phyloP scores from a whole-genome alignment of 1,140 invertebrate species.

The Drosophila ohnishii region DNA sequence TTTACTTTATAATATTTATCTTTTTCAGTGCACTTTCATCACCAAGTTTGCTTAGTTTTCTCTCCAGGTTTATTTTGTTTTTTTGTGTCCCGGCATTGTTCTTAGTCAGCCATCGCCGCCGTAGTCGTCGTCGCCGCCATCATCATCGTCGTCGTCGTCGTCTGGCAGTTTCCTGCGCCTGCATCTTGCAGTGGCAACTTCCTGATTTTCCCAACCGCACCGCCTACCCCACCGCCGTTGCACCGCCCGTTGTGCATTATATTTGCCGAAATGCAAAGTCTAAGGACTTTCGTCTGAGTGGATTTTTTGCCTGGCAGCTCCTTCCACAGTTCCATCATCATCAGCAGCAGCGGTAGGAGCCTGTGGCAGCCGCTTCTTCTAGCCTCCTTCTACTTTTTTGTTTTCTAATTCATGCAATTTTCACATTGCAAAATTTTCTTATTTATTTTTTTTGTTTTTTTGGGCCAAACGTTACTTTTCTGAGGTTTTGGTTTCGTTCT shows the following conservation, averaged over 20 bases:
- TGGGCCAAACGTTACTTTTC: slow-evolving; percentile 39
- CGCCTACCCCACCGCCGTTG: slow-evolving; percentile 2
- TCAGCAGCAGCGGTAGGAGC: slow-evolving; percentile 6
- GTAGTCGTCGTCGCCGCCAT: slow-evolving; percentile 2
- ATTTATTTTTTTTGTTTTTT: slow-evolving; percentile 32
- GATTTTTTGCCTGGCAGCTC: slow-evolving; percentile 64
- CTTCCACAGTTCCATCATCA: slow-evolving; percentile 33
- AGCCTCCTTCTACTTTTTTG: slow-evolving; percentile 5
- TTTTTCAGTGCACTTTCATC: slow-evolving; percentile 15
- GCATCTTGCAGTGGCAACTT: slow-evolving; percentile 74
- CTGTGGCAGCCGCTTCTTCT: slow-evolving; percentile 19
- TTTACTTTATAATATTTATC: neutral
- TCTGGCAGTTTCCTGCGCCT: slow-evolving; percentile 38
- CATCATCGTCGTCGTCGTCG: slow-evolving; percentile 4
- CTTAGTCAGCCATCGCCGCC: slow-evolving; percentile 55
- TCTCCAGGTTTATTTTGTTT: slow-evolving; percentile 32
- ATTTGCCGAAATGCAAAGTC: slow-evolving; percentile 79
- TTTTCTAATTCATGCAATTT: slow-evolving; percentile 77
- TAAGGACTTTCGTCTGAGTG: slow-evolving; percentile 83
- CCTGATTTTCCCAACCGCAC: slow-evolving; percentile 60
- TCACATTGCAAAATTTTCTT: slow-evolving; percentile 50
- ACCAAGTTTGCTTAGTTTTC: slow-evolving; percentile 51
- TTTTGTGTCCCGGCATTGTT: slow-evolving; percentile 62
- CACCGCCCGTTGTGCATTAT: slow-evolving; percentile 62
- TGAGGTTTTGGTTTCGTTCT: slow-evolving; percentile 16